Base-by-base conservation (phyloP, 2,113 vertebrate genomes). In the Henicopernis longicauda region DNA sequence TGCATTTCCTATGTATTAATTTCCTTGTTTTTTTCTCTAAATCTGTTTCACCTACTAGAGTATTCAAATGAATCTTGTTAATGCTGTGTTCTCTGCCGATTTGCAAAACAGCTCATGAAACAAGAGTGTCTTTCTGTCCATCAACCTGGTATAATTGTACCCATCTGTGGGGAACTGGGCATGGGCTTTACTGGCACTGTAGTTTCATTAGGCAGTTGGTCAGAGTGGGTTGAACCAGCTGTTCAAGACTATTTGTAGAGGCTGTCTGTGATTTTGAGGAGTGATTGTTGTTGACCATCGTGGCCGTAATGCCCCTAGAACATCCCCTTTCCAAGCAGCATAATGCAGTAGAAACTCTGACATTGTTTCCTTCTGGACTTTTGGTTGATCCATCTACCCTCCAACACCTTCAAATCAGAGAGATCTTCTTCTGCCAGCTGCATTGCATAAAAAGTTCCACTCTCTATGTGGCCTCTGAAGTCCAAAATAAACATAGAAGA, bases 401-500 rank as follows among this genome's bases (percentile, higher is more conserved):
- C 73, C 61, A 92, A 70, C 67, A 91, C 58, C 36, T 82, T 87
- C 71, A 82, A 49, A 85, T 94, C 78, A 82, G 62, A 86, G 83
- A 47, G 10, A 79, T 88, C 80, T 47, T 86, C 69, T 90, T 58
- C 84, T 95, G 54, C 84, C 66, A 95, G 62, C 57, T 80, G 70
- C 0, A 0, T 69, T 82, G 78, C 66, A 57, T 82, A 89, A 94
- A 70, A 95, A 57, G 70, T 90, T 96, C 89, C 72, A 86, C 59
- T 66, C 79, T 72, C 25, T 78, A 29, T 81, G 3, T 91, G 83
- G 86, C 40, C 73, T 34, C 61, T 69, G 70, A 63, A 67, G 52
- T 95, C 91, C 91, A 84, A 91, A 93, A 59, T 49, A 96, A 96
- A 93, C 89, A 89, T 45, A 36, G 4, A 59, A 52, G 52, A 94